Evolutionary conservation across 2,113 vertebrate genomes (phyloP).

Genomic region (Meleagris gallopavo): DNA sequence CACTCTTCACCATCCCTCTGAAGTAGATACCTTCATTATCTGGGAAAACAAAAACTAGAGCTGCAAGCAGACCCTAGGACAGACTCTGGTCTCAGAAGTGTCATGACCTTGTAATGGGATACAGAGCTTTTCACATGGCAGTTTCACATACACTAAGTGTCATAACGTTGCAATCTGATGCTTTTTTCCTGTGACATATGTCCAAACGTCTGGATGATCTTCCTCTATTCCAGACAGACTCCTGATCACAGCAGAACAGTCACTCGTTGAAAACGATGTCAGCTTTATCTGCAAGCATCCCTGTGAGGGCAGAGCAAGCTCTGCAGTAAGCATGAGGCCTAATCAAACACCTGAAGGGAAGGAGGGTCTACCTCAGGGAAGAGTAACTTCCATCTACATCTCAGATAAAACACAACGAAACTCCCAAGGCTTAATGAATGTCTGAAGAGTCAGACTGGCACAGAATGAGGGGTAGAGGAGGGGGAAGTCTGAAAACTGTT

Average conservation of each 20-base stretch:
- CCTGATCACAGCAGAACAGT: not conserved
- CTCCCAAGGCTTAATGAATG: not conserved
- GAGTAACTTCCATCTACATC: not conserved
- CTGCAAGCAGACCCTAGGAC: not conserved
- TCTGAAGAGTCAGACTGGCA: not conserved
- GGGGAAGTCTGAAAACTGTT: not conserved
- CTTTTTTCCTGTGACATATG: not conserved
- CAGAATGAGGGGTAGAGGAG: accelerated
- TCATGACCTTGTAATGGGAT: not conserved
- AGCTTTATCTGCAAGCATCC: not conserved
- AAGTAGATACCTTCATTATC: not conserved
- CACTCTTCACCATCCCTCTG: not conserved
- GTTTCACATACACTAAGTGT: not conserved
- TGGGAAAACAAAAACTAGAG: not conserved
- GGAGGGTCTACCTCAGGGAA: not conserved
- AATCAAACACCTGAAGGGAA: not conserved
- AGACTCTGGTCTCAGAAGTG: not conserved
- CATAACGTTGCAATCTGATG: not conserved
- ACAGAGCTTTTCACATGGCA: not conserved
- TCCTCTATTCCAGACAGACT: not conserved
- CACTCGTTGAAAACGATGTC: not conserved
- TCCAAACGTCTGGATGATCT: not conserved
- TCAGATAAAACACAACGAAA: not conserved
- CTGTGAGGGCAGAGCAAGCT: not conserved
- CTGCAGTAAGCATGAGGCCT: not conserved